Evolutionary conservation across 2,113 vertebrate genomes (phyloP), one percentile per base, ranked within the genome.

Genomic region (Neopipo cinnamomea): DNA sequence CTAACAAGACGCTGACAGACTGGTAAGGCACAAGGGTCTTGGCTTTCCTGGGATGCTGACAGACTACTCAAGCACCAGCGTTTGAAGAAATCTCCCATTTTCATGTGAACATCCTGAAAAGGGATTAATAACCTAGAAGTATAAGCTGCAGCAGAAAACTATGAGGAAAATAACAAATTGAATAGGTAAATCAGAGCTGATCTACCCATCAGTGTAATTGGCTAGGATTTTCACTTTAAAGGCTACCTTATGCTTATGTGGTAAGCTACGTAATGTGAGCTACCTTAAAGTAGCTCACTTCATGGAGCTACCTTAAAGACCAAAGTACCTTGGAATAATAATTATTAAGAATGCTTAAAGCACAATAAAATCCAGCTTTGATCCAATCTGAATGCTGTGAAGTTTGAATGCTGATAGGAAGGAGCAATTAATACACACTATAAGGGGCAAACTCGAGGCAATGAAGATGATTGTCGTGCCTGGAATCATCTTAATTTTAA

Each of bases 401-500:
- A 90, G 72, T 85, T 83, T 49, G n/a, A 30, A 37, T 62, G n/a
- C 46, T 76, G 78, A 79, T 76, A 84, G 58, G 58, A 95, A 92
- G 44, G 62, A 88, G 30, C 37, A 96, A 94, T 95, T 95, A 95
- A 86, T 47, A 58, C 31, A 50, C 55, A 58, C 62, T 87, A 50
- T 75, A 77, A 89, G 79, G 87, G 81, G 47, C 75, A 95, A 92
- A 89, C 33, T 72, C 0, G 0, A 86, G 76, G 68, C 68, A 75
- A 17, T 6, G 4, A 86, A 50, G 78, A 77, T 50, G 44, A 39
- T 88, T 88, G 56, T 53, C 61, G 11, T 71, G 53, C 14, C 61
- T 91, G 61, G 35, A 85, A 95, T 65, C 47, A 39, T 95, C 88
- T 91, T 94, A 68, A 76, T 76, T 94, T 85, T 33, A 95, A 97